phyloP scores from a whole-genome alignment of 2,113 vertebrate genomes.

The Zootoca vivipara region DNA sequence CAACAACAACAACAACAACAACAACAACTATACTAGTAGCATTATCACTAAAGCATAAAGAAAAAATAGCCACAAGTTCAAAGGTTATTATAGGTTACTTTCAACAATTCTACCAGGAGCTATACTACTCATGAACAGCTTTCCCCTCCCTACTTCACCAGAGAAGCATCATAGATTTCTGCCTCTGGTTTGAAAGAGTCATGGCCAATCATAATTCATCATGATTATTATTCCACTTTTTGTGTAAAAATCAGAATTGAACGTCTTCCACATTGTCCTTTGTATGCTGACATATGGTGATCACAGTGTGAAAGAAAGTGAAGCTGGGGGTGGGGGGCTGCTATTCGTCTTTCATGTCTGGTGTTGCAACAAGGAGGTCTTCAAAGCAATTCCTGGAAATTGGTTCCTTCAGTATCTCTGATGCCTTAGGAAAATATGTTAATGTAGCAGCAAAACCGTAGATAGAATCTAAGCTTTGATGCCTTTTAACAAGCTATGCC shows the following conservation, averaged over 20 bases:
- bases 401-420: conserved; percentile 1
- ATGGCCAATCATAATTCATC: neutral
- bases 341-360: conserved; percentile 16
- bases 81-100: no score
- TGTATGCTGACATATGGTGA: conserved; percentile 16
- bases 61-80: no score
- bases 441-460: fast-evolving
- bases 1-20: no score
- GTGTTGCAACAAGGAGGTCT: conserved; percentile 35
- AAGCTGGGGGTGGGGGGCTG: conserved; percentile 45
- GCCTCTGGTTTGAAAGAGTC: neutral
- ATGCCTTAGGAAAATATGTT: conserved; percentile 28
- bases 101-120: no score
- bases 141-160: neutral
- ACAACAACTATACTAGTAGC: no score
- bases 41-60: no score
- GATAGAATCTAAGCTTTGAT: neutral
- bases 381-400: conserved; percentile 12
- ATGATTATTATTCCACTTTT: neutral
- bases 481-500: neutral
- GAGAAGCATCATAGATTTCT: neutral
- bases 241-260: neutral
- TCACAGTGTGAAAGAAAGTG: conserved; percentile 27
- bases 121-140: no score
- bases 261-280: conserved; percentile 6